Evolutionary conservation across 2,888 invertebrate genomes (phyloP).

Genomic region (Pyrocoelia pectoralis): DNA sequence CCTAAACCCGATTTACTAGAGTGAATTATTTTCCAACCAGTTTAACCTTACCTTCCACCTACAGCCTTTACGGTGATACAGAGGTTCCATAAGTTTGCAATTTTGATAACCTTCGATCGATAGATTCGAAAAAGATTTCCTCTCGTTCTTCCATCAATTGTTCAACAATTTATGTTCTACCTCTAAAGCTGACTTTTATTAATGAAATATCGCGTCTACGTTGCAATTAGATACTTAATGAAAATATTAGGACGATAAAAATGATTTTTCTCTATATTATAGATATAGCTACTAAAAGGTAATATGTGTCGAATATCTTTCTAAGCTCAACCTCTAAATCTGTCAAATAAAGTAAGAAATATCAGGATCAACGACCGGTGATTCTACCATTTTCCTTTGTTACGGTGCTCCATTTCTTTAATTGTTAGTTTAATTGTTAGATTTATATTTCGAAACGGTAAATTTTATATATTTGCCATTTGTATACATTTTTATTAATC

Average conservation of each 20-base stretch:
- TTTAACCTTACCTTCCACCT: conserved; percentile 45
- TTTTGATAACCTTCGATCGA: conserved; percentile 32
- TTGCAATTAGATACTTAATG: conserved; percentile 1
- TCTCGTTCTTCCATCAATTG: conserved; percentile 13
- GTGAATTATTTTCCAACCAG: conserved; percentile 50
- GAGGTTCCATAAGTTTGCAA: conserved; percentile 32
- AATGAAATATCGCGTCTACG: conserved; percentile 1
- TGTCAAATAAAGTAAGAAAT: conserved; percentile 15
- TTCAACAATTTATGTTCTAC: conserved; percentile 6
- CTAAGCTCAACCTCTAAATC: conserved; percentile 9
- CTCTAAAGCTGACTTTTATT: background rate
- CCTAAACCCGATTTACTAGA: conserved; percentile 49
- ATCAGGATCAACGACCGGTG: conserved; percentile 11
- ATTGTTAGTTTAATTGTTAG: conserved; percentile 8
- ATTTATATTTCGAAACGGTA: background rate
- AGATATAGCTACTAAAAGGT: background rate
- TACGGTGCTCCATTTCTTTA: background rate
- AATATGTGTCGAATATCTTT: conserved; percentile 1
- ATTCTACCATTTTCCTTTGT: background rate
- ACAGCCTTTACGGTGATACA: conserved; percentile 27
- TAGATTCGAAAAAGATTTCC: conserved; percentile 24
- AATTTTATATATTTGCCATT: no score
- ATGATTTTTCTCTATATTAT: conserved; percentile 1
- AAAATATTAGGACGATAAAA: background rate
- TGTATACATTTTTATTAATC: no score